Base-by-base conservation (phyloP, 2,888 invertebrate species). In the Conchocele bisecta region DNA sequence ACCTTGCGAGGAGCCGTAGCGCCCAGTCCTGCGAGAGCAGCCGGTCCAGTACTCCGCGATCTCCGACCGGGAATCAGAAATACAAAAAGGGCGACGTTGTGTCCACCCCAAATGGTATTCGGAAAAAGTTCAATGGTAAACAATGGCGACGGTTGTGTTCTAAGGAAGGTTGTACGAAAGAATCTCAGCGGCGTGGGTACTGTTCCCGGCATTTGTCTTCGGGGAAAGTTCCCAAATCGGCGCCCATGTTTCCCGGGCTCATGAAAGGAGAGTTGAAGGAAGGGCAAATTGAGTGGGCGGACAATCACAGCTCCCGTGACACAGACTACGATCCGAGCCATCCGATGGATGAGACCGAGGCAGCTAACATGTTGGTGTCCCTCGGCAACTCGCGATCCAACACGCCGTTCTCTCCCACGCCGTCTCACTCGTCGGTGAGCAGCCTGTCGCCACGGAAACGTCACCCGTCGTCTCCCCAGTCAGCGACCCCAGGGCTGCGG, bases 61-160 rank as follows among this genome's bases (percentile, higher is more conserved):
- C 89, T 17, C 89, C 90, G 0, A 81, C 82, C 20, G 80, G 86
- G 20, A 84, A 83, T 50, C 84, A 84, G 74, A 90, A 91, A 74
- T 91, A 90, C 79, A 89, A 90, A 92, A 99, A 99, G 92, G 99
- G 99, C 81, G 98, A 99, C 91, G 96, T 98, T 64, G 97, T 97
- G 35, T 95, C 95, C 4, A 97, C 97, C 53, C 96, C 97, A 3
- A 97, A 96, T 85, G 99, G 99, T 79, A 98, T 99, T 86, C 93
- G 98, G 15, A 99, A 99, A 93, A 99, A 99, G 93, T 99, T 98
- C 92, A 99, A 99, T 93, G 99, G 99, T 37, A 99, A 99, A 92
- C 99, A 99, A 91, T 99, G 99, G 99, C 94, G 99, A 75, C 93
- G 99, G 86, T 93, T 99, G 77, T 99, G 99, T 92, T 98, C 98